Percentiles rank a stretch among this genome's conserved stretches.
Conservation (phyloP, 1,140 invertebrate species). For the Aphelenchoides avenae region DNA sequence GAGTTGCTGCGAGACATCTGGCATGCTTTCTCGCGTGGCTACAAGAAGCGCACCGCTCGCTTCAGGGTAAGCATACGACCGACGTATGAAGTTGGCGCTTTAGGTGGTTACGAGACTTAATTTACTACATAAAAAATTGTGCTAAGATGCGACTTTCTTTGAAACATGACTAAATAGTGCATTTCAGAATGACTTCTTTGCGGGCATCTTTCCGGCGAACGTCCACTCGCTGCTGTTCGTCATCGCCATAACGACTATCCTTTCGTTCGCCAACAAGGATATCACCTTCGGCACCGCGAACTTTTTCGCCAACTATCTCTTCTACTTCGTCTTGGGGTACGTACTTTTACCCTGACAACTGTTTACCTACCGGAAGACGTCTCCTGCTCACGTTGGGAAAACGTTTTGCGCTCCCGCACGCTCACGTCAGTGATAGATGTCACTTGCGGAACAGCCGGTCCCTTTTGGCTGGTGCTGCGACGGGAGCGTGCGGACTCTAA, state of each 20-base stretch:
- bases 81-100: conserved; percentile 12
- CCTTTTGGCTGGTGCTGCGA: too few species aligned
- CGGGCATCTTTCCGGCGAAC: conserved; percentile 89
- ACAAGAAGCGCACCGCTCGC: conserved; percentile 81
- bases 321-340: conserved; percentile 54
- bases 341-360: conserved; percentile 24
- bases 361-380: conserved; percentile 1
- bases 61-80: conserved; percentile 69
- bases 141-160: neutral
- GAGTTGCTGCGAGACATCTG: conserved; percentile 69
- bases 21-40: conserved; percentile 81
- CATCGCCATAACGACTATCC: conserved; percentile 71
- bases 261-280: conserved; percentile 70
- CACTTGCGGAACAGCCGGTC: conserved; percentile 5
- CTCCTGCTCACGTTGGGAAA: neutral
- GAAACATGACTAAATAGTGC: too few species aligned
- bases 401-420: conserved; percentile 9
- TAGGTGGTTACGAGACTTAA: conserved; percentile 7
- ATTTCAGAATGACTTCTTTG: conserved; percentile 86
- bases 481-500: too few species aligned
- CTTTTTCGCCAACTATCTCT: conserved; percentile 54
- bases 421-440: neutral
- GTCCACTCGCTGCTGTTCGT: conserved; percentile 77
- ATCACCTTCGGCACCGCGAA: conserved; percentile 60
- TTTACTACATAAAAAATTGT: conserved; percentile 3